Conservation (phyloP, 2,888 invertebrate species). For the Rhagophthalmus giganteus region DNA sequence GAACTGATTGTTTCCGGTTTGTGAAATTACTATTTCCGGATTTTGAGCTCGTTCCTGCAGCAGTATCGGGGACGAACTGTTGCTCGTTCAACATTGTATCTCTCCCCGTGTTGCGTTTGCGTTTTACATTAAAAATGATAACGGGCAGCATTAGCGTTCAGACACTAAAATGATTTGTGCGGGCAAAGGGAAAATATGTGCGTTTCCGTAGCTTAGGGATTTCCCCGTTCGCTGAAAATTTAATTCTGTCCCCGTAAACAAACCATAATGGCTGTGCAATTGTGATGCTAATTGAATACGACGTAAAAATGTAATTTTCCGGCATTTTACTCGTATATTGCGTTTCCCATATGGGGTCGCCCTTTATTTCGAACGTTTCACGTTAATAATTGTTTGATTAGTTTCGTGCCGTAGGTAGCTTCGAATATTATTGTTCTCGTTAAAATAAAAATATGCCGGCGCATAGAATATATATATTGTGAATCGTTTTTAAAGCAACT, state of each 20-base stretch:
- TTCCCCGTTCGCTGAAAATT: constrained; percentile 31
- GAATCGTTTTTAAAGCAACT: constrained; percentile 8
- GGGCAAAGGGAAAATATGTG: constrained; percentile 20
- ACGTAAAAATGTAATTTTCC: constrained; percentile 37
- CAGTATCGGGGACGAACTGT: constrained; percentile 1
- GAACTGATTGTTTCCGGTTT: constrained; percentile 41
- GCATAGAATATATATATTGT: background rate
- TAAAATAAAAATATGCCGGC: constrained; percentile 2
- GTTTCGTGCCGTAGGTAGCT: no score
- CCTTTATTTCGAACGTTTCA: constrained; percentile 1
- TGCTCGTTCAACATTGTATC: constrained; percentile 2
- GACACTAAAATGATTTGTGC: constrained; percentile 25
- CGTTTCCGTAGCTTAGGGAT: constrained; percentile 17
- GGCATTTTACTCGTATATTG: constrained; percentile 24
- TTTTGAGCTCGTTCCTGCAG: constrained; percentile 9
- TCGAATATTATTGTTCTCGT: no score
- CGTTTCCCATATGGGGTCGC: constrained; percentile 24
- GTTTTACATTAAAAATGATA: constrained; percentile 24
- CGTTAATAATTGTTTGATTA: background rate
- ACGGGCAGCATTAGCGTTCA: constrained; percentile 19
- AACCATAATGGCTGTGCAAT: constrained; percentile 32
- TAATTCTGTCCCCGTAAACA: constrained; percentile 30
- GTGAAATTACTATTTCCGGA: constrained; percentile 41
- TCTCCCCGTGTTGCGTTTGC: constrained; percentile 2
- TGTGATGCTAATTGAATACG: constrained; percentile 36